Conservation (phyloP, 2,797 vertebrate species). For the Rhabdophis nuchalis region DNA sequence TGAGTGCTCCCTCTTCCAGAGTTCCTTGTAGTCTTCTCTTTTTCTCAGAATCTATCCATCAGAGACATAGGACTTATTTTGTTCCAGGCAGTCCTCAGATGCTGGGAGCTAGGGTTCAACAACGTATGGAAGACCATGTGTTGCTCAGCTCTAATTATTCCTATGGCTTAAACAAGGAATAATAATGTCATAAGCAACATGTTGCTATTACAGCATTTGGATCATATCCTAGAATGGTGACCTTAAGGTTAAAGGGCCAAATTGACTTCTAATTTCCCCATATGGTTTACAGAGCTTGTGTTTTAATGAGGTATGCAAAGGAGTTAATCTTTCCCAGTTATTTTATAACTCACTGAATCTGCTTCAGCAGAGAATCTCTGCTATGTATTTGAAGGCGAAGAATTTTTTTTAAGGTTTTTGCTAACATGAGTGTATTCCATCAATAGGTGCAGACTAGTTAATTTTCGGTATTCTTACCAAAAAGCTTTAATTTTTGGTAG, state of each 20-base stretch:
- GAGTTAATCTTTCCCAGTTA: neutral
- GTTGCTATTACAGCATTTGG: neutral
- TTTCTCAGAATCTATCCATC: neutral
- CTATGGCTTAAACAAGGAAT: neutral
- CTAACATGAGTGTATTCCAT: neutral
- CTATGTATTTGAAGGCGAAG: neutral
- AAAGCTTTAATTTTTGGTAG: neutral
- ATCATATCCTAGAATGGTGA: neutral
- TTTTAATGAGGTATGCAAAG: neutral
- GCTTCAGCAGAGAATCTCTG: neutral
- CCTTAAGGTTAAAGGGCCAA: neutral
- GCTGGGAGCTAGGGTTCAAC: neutral
- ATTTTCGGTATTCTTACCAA: constrained; percentile 5
- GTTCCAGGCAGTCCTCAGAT: neutral
- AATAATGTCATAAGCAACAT: neutral
- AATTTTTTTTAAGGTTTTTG: neutral
- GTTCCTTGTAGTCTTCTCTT: neutral
- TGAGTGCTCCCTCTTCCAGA: neutral
- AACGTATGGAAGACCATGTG: neutral
- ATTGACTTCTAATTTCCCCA: neutral
- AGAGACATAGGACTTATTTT: neutral
- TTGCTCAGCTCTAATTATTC: neutral
- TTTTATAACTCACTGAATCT: neutral
- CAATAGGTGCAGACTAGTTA: constrained; percentile 12
- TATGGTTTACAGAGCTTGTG: neutral